Evolutionary conservation across 2,113 vertebrate genomes (phyloP), one percentile per base, ranked within the genome.

Genomic region (Burhinus bistriatus): DNA sequence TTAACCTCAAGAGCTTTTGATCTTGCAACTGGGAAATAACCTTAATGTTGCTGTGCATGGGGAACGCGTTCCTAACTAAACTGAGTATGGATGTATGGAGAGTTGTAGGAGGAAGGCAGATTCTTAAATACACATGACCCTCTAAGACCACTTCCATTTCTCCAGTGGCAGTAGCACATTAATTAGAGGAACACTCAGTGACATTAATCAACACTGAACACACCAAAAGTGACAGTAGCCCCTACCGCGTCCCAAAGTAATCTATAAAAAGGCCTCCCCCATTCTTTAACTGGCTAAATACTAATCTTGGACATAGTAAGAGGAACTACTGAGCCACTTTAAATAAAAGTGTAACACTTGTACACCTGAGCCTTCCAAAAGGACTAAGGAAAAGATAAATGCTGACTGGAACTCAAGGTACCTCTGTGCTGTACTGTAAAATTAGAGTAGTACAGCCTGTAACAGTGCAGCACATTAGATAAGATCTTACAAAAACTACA

Each of bases 281-380:
- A 7, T 30, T 21, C n/a, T 54, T 59, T 77, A 83, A 40, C 16
- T 32, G 18, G 19, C 29, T 75, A 36, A 71, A 79, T 27, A 75
- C n/a, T 6, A 2, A n/a, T 27, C 51, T 26, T 29, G 21, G 23
- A 25, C 21, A 8, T 0, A 16, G 15, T 7, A 32, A n/a, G 34
- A 86, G 18, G 30, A 78, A 87, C 19, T 45, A 15, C 1, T 15
- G 32, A 68, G 52, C 15, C 38, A 45, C 38, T 81, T 42, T 20
- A 52, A 65, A 59, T 4, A 45, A 36, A 58, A 23, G 34, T 19
- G 6, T 69, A 68, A 47, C 40, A 55, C 22, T 20, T 1, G 10
- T 5, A 57, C 23, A 19, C 59, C 9, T 52, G 4, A 64, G 61
- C 38, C 65, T 78, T 84, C 51, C 61, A 38, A 22, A 15, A 82